Conservation (phyloP, 2,797 vertebrate genomes). For the Trachops cirrhosus region DNA sequence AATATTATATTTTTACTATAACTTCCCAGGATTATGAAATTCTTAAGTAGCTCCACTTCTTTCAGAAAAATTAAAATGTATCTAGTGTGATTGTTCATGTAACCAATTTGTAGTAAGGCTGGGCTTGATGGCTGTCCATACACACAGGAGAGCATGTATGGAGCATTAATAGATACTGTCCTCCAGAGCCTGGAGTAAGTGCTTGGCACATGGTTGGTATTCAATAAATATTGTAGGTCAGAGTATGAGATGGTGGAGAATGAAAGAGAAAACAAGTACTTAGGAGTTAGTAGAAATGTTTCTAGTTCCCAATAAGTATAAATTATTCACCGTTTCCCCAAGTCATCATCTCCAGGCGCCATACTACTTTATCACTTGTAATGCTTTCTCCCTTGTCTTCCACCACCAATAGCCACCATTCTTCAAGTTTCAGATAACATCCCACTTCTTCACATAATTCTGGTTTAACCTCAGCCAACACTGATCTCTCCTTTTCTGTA, state of each 20-base stretch:
- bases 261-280: not conserved
- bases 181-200: not conserved
- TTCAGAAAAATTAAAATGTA: slow-evolving; percentile 17
- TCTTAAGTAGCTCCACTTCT: not conserved
- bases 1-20: not conserved
- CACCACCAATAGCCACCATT: not conserved
- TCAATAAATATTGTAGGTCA: not conserved
- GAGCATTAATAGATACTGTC: not conserved
- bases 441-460: not conserved
- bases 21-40: not conserved
- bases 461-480: not conserved
- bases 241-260: not conserved
- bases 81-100: not conserved
- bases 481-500: not conserved
- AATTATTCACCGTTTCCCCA: not conserved
- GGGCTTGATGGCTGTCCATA: not conserved
- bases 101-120: not conserved
- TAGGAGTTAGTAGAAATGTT: not conserved
- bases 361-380: not conserved
- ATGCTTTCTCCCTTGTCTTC: not conserved
- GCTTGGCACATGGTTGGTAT: not conserved
- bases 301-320: not conserved
- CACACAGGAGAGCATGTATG: not conserved
- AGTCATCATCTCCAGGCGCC: not conserved
- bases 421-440: not conserved